These are phyloP conservation scores for Echiichthys vipera DNA, from an alignment of 2,797 vertebrate species.

Conservation along the genomic window DNA sequence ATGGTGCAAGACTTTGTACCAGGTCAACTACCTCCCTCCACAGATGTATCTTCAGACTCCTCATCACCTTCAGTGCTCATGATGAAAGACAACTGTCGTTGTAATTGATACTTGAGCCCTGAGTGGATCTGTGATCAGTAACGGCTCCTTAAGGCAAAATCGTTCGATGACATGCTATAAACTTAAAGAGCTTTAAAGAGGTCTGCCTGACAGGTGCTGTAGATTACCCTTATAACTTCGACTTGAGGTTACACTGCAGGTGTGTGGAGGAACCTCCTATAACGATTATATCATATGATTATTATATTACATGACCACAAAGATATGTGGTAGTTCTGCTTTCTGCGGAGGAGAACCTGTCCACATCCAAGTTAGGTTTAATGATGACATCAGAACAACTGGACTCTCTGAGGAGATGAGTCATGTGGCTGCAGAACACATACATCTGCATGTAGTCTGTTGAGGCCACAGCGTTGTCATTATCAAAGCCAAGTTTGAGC, in stretches of 20 bases:
- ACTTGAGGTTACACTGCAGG: slow-evolving; percentile 33
- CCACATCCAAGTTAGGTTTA: slow-evolving; percentile 8
- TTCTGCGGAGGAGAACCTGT: slow-evolving; percentile 23
- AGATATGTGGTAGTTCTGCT: slow-evolving; percentile 9
- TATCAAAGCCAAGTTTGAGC: slow-evolving; percentile 42
- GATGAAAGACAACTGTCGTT: slow-evolving; percentile 31
- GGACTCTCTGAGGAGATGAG: slow-evolving; percentile 26
- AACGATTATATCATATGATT: neutral
- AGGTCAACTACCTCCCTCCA: neutral
- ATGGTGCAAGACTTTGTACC: neutral
- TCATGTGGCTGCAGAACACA: slow-evolving; percentile 42
- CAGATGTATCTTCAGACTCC: neutral
- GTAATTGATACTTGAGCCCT: slow-evolving; percentile 49
- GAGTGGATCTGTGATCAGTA: slow-evolving; percentile 30
- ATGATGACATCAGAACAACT: slow-evolving; percentile 46
- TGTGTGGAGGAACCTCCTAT: slow-evolving; percentile 21
- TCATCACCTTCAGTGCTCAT: neutral
- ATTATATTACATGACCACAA: slow-evolving; percentile 19
- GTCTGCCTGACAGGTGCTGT: slow-evolving; percentile 29
- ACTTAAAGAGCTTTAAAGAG: slow-evolving; percentile 48
- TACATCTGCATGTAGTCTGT: slow-evolving; percentile 43
- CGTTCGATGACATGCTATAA: slow-evolving; percentile 59
- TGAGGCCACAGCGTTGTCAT: slow-evolving; percentile 23
- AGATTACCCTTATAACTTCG: slow-evolving; percentile 53
- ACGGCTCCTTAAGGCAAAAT: slow-evolving; percentile 46